A percentile compares a stretch with the other conserved stretches of the same genome.
Conservation (phyloP, 2,797 vertebrate genomes). For the Hipposideros larvatus region DNA sequence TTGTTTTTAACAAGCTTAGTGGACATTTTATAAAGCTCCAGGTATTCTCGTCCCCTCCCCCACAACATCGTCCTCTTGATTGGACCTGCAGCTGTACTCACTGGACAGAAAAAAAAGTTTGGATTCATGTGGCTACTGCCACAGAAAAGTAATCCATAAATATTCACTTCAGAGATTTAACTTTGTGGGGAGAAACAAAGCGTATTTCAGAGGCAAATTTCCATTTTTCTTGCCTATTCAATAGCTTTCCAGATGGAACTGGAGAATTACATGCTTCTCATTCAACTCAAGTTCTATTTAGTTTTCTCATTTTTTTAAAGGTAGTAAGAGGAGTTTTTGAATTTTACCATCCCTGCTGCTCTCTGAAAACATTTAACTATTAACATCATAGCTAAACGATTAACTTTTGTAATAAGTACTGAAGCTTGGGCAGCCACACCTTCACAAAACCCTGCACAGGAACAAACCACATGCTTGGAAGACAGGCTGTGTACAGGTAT, state of each 20-base stretch:
- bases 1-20: conserved; percentile 6
- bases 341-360: background rate
- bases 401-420: conserved; percentile 8
- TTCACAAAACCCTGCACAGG: background rate
- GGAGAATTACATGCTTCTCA: background rate
- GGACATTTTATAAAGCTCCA: background rate
- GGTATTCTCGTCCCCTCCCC: background rate
- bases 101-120: background rate
- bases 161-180: background rate
- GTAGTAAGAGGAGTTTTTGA: background rate
- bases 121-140: background rate
- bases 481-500: background rate
- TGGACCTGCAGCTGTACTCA: background rate
- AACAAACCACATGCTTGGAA: background rate
- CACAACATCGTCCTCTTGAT: background rate
- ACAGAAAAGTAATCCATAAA: background rate
- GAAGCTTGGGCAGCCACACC: background rate
- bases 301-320: background rate
- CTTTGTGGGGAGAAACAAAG: background rate
- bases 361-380: conserved; percentile 43
- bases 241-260: conserved; percentile 29
- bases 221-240: background rate
- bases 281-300: background rate
- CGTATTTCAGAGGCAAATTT: background rate
- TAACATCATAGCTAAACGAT: background rate